Base-by-base conservation (phyloP, 2,888 invertebrate species). In the Atherix ibis region DNA sequence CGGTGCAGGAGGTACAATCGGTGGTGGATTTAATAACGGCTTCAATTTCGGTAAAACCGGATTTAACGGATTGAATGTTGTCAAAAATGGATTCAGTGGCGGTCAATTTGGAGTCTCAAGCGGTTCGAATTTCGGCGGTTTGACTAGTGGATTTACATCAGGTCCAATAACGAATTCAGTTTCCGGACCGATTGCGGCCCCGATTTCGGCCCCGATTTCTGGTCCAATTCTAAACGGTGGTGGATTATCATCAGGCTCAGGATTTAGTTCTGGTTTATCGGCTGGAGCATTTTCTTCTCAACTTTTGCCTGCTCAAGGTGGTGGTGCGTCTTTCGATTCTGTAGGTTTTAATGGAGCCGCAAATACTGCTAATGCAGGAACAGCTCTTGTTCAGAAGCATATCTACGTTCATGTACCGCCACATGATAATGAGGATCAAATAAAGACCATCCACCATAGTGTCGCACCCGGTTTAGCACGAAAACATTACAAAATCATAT, bases 371-470 rank as follows among this genome's bases (percentile, higher is more conserved):
- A 28, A 28, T 9, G 26, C 35, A 4, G 36, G 36, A 16, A 30
- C 31, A 27, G 67, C 78, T 48, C 71, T 77, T 35, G 71, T 81
- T 48, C 83, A 84, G 58, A 85, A 85, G 49, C 84, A 84, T 54
- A 83, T 85, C 3, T 85, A 84, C 63, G 83, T 85, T 4, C 84
- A 84, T 56, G 82, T 84, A 17, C 83, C 84, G 14, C 84, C 84
- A 25, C 81, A 82, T 42, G 83, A 84, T 53, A 74, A 75, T 10
- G 81, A 82, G 48, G 67, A 73, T 48, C 37, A 70, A 76, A 51
- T 64, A 65, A 36, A 36, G 3, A n/a, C 31, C 9, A 5, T 31
- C n/a, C 25, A 29, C 66, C 70, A 39, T 16, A 22, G 9, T 71
- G 73, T 28, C 70, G 73, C 38, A 67, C 76, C 31, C 63, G 73